These are phyloP conservation scores for Pomacea canaliculata DNA, from an alignment of 2,888 invertebrate species.

Conservation along the genomic window DNA sequence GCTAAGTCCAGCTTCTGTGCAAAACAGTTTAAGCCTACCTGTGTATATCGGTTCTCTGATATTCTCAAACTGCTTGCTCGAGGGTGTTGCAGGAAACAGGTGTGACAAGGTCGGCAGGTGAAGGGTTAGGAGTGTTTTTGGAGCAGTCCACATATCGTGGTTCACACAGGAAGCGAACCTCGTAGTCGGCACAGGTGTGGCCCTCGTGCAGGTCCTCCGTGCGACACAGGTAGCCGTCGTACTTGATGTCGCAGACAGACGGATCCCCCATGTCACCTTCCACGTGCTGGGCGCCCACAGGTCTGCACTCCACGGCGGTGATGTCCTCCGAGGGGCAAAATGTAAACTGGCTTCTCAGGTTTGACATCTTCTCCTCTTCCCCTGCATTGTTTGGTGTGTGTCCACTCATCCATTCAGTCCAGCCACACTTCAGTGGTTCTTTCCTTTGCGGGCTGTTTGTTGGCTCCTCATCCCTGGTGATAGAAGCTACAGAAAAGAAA, in stretches of 20 bases:
- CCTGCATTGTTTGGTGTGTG: conserved; percentile 52
- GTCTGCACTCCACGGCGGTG: conserved; percentile 54
- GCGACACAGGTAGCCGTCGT: background rate
- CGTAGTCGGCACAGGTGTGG: conserved; percentile 36
- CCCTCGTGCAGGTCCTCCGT: background rate
- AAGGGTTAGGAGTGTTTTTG: too few species aligned
- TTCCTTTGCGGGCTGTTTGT: background rate
- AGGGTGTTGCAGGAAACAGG: too few species aligned
- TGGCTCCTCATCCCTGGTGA: conserved; percentile 8
- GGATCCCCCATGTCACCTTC: background rate
- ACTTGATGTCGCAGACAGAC: background rate
- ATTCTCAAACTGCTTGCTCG: conserved; percentile 1
- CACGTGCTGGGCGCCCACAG: conserved; percentile 4
- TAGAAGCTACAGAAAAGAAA: background rate
- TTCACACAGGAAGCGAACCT: conserved; percentile 40
- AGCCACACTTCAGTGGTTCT: conserved; percentile 74
- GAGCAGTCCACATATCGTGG: conserved; percentile 28
- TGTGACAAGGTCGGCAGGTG: too few species aligned
- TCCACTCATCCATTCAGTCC: conserved; percentile 85
- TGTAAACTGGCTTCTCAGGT: conserved; percentile 37
- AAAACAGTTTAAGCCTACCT: too few species aligned
- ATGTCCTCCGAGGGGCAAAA: conserved; percentile 58
- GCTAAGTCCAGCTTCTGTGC: too few species aligned
- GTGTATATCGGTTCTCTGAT: too few species aligned
- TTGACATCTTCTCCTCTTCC: conserved; percentile 58